These are phyloP conservation scores for Pterophyllum scalare DNA, from an alignment of 2,113 vertebrate species.

Conservation along the genomic window DNA sequence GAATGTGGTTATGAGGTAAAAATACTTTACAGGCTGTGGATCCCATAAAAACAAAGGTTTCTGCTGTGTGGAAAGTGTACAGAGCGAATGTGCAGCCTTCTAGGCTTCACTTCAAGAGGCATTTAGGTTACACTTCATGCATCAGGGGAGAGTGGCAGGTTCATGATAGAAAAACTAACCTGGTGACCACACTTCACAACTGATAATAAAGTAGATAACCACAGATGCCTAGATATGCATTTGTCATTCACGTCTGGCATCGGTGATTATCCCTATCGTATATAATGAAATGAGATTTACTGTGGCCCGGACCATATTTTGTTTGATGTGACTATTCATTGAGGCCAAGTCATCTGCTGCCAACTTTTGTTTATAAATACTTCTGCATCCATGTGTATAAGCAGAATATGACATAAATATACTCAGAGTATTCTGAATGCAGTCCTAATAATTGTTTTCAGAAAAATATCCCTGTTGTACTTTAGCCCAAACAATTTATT, in stretches of 20 bases:
- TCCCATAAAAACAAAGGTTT: constrained; percentile 44
- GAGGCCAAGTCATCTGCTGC: constrained; percentile 13
- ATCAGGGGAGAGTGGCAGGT: constrained; percentile 75
- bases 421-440: neutral
- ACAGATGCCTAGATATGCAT: constrained; percentile 16
- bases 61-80: constrained; percentile 11
- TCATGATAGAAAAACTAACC: constrained; percentile 79
- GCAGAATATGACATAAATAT: neutral
- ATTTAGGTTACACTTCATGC: constrained; percentile 77
- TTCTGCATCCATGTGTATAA: neutral
- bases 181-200: constrained; percentile 68
- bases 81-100: constrained; percentile 12
- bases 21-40: constrained; percentile 27
- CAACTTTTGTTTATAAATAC: constrained; percentile 7
- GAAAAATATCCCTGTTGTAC: constrained; percentile 42
- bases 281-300: constrained; percentile 36
- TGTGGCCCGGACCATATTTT: neutral
- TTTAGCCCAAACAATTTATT: constrained; percentile 56
- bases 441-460: constrained; percentile 38
- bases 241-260: constrained; percentile 55
- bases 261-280: constrained; percentile 36
- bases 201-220: constrained; percentile 64
- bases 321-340: constrained; percentile 5
- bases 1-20: constrained; percentile 48
- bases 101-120: constrained; percentile 59